phyloP scores from a whole-genome alignment of 1,140 invertebrate species.

The Uloborus diversus region DNA sequence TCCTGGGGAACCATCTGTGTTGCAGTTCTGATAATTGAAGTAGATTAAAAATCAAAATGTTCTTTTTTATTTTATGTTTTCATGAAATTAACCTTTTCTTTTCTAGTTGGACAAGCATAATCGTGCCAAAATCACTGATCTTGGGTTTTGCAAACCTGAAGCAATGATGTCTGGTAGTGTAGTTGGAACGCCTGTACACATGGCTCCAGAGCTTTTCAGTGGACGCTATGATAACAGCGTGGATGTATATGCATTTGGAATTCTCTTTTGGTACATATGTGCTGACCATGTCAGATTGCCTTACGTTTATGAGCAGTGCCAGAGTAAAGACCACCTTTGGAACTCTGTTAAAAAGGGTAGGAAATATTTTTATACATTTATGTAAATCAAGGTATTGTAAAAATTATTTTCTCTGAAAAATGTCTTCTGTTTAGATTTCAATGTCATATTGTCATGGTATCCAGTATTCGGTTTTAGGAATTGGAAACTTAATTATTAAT shows the following conservation, averaged over 20 bases:
- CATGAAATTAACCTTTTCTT: too few species aligned
- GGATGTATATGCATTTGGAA: conserved; percentile 91
- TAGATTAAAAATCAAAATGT: too few species aligned
- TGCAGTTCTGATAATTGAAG: too few species aligned
- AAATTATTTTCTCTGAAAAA: too few species aligned
- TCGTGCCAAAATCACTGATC: conserved; percentile 85
- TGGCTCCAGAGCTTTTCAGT: conserved; percentile 88
- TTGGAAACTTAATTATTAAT: too few species aligned
- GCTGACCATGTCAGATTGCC: conserved; percentile 83
- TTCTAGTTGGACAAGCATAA: conserved; percentile 75
- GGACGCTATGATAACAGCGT: conserved; percentile 85
- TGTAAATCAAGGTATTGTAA: too few species aligned
- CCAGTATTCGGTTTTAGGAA: too few species aligned
- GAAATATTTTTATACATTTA: neutral
- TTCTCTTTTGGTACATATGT: conserved; percentile 91
- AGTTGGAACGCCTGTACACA: conserved; percentile 89
- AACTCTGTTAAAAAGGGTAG: conserved; percentile 83
- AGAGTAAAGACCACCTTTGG: conserved; percentile 89
- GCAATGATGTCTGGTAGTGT: conserved; percentile 89
- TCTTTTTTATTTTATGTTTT: too few species aligned
- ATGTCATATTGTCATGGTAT: too few species aligned
- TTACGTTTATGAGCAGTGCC: conserved; percentile 83
- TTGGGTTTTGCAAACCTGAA: conserved; percentile 91
- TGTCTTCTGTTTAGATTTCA: too few species aligned
- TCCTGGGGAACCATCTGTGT: too few species aligned